A percentile compares a stretch with the other conserved stretches of the same genome.
Conservation (phyloP, 2,113 vertebrate species). For the Solea solea region DNA sequence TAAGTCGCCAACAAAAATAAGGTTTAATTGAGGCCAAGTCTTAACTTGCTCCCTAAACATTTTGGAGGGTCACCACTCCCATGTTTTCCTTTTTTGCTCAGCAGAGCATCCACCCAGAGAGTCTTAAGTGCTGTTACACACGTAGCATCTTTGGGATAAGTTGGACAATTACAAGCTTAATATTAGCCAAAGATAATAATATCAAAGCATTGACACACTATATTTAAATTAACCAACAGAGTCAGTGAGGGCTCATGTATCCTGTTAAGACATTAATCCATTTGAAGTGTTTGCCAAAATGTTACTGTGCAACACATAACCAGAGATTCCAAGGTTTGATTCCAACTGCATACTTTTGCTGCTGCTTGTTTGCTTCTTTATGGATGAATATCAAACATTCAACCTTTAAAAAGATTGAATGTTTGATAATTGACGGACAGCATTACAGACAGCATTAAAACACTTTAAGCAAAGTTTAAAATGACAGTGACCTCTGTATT, state of each 20-base stretch:
- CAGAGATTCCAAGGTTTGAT: no score
- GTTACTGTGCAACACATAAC: no score
- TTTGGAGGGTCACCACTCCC: conserved; percentile 40
- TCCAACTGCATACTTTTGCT: no score
- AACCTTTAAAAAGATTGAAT: no score
- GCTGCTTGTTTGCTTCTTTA: no score
- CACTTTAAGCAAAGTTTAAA: no score
- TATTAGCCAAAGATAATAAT: conserved; percentile 13
- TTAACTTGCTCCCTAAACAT: conserved; percentile 32
- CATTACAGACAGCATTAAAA: no score
- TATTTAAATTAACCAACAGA: not conserved
- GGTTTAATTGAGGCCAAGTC: conserved; percentile 36
- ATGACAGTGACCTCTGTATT: no score
- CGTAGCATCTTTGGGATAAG: not conserved
- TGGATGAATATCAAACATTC: no score
- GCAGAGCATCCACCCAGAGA: conserved; percentile 19
- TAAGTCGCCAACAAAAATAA: conserved; percentile 18
- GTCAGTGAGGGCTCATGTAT: not conserved
- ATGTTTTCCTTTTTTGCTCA: conserved; percentile 30
- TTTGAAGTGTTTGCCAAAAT: no score
- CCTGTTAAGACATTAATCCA: not conserved
- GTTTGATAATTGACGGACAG: no score
- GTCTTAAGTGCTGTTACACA: conserved; percentile 51
- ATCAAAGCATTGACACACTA: not conserved
- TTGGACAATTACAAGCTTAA: conserved; percentile 9